Conservation (phyloP, 2,888 invertebrate species). For the Heliconius ismenius region DNA sequence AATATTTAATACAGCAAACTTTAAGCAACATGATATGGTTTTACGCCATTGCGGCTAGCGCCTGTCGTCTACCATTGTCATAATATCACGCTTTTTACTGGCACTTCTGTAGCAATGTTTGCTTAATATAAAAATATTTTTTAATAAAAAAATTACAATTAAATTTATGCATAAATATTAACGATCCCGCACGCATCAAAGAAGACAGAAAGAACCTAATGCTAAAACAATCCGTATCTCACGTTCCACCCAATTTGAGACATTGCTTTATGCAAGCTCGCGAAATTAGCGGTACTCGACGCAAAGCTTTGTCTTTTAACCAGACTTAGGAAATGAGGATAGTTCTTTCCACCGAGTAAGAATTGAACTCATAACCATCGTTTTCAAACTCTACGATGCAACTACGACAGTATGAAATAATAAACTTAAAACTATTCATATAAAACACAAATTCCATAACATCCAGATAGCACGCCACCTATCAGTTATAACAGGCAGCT, state of each 20-base stretch:
- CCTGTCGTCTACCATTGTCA: conserved; percentile 11
- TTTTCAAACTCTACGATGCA: neutral
- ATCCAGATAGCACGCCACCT: neutral
- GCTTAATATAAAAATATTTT: neutral
- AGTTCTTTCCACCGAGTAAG: rapidly evolving
- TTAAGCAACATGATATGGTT: neutral
- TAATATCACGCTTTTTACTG: conserved; percentile 8
- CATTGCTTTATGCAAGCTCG: too few species aligned
- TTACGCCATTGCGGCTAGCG: conserved; percentile 16
- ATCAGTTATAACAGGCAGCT: neutral
- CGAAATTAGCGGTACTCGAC: too few species aligned
- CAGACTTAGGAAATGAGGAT: neutral
- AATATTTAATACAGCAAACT: neutral
- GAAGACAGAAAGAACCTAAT: too few species aligned
- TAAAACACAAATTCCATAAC: neutral
- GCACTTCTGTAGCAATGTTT: neutral
- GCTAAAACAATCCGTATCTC: too few species aligned
- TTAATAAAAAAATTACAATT: neutral
- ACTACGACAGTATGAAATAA: too few species aligned
- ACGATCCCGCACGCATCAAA: too few species aligned
- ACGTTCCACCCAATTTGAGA: too few species aligned
- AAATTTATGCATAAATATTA: too few species aligned
- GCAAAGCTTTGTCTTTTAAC: neutral
- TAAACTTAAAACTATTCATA: neutral
- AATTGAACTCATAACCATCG: neutral